These are phyloP conservation scores for Myopa tessellatipennis DNA, from an alignment of 2,888 invertebrate genomes.

Conservation along the genomic window DNA sequence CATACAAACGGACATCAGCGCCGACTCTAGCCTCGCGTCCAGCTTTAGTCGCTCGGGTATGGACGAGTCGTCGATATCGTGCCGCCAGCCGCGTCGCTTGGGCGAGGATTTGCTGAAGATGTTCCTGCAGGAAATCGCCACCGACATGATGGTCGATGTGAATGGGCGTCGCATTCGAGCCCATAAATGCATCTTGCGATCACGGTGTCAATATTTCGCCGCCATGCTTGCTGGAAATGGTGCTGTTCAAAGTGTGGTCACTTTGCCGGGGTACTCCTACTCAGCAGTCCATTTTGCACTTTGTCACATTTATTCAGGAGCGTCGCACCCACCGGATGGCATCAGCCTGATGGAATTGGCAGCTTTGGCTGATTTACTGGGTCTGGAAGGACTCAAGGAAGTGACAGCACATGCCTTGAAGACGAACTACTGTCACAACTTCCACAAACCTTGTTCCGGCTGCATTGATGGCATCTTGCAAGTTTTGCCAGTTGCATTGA, in stretches of 20 bases:
- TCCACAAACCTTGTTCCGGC: constrained; percentile 92
- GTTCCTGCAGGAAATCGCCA: constrained; percentile 91
- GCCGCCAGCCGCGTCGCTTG: constrained; percentile 73
- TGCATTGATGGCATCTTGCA: constrained; percentile 90
- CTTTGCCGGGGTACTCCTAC: constrained; percentile 85
- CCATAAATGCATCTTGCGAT: constrained; percentile 91
- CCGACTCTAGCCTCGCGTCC: constrained; percentile 72
- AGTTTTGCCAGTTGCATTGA: constrained; percentile 85
- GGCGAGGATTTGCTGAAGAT: constrained; percentile 90
- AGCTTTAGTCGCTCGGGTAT: constrained; percentile 72
- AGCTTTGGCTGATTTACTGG: constrained; percentile 88
- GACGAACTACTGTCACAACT: constrained; percentile 91
- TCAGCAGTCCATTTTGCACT: constrained; percentile 90
- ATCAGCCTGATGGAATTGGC: constrained; percentile 89
- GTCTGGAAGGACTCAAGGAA: constrained; percentile 91
- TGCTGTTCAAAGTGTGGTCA: constrained; percentile 81
- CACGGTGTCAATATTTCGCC: constrained; percentile 92
- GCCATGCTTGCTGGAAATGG: constrained; percentile 85
- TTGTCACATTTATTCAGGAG: constrained; percentile 94
- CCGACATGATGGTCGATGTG: constrained; percentile 88
- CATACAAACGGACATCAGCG: constrained; percentile 70
- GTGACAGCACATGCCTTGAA: constrained; percentile 89
- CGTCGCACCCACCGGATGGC: constrained; percentile 86
- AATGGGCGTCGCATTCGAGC: constrained; percentile 86
- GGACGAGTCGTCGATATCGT: constrained; percentile 69